Percentiles rank a stretch among this genome's conserved stretches.
Conservation (phyloP, 2,113 vertebrate genomes). For the Microtus ochrogaster region DNA sequence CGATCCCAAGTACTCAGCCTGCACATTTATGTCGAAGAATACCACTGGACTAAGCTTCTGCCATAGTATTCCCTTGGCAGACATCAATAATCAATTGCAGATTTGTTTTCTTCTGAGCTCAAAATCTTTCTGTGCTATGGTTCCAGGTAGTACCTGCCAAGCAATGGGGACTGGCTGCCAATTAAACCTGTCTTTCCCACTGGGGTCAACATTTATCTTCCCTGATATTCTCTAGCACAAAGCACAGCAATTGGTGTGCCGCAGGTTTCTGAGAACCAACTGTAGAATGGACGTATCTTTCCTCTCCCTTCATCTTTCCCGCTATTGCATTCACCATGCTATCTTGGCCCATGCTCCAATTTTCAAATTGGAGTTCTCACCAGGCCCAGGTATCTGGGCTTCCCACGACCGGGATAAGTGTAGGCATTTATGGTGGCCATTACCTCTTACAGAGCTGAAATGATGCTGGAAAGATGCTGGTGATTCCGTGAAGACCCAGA, state of each 20-base stretch:
- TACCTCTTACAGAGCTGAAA: background rate
- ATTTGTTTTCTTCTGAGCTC: background rate
- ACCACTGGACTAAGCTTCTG: fast-evolving
- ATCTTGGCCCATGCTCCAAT: background rate
- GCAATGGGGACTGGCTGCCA: background rate
- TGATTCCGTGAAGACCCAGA: background rate
- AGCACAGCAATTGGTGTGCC: fast-evolving
- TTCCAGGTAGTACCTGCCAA: background rate
- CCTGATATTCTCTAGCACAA: background rate
- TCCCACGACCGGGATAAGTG: no score
- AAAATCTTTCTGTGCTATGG: background rate
- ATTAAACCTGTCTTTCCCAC: background rate
- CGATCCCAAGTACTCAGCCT: background rate
- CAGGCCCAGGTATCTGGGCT: fast-evolving
- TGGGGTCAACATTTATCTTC: background rate
- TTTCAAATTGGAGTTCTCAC: background rate
- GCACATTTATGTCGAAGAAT: background rate
- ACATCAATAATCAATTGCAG: constrained; percentile 18
- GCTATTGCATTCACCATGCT: background rate
- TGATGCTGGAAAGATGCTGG: background rate
- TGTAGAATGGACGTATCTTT: background rate
- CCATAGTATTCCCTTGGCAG: background rate
- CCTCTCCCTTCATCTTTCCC: fast-evolving
- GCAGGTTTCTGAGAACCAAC: background rate
- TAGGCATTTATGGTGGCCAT: background rate